Evolutionary conservation across 2,888 invertebrate species (phyloP).

Genomic region (Leptopilina drosophilae): DNA sequence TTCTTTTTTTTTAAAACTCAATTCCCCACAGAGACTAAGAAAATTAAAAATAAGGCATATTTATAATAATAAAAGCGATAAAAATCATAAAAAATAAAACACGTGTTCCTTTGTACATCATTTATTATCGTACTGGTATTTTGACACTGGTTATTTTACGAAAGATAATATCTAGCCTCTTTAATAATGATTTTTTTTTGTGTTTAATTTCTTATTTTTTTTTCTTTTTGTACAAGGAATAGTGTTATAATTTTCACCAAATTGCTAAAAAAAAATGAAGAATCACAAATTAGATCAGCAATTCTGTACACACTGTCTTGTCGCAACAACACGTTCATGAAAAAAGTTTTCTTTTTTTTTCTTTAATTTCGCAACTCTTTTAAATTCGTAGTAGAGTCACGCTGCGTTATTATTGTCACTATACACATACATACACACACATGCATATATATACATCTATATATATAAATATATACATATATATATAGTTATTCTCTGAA

Average conservation of each 20-base stretch:
- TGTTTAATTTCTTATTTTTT: constrained; percentile 10
- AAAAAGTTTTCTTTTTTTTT: constrained; percentile 2
- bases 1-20: neutral
- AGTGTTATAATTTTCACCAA: constrained; percentile 60
- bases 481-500: no score
- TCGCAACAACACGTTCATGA: constrained; percentile 1
- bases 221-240: constrained; percentile 60
- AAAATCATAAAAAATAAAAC: constrained; percentile 53
- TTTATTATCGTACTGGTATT: constrained; percentile 75
- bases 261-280: constrained; percentile 51
- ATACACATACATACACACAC: constrained; percentile 41
- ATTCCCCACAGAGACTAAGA: neutral
- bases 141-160: constrained; percentile 77
- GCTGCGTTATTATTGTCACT: constrained; percentile 68
- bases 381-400: neutral
- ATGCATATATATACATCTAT: no score
- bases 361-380: constrained; percentile 33
- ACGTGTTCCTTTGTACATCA: constrained; percentile 71
- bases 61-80: neutral
- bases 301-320: constrained; percentile 61
- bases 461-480: no score
- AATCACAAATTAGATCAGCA: constrained; percentile 66
- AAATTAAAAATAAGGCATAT: neutral
- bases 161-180: constrained; percentile 76
- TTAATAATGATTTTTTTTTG: constrained; percentile 58